Evolutionary conservation across 2,797 vertebrate genomes (phyloP).

Genomic region (Oryzias sinensis): DNA sequence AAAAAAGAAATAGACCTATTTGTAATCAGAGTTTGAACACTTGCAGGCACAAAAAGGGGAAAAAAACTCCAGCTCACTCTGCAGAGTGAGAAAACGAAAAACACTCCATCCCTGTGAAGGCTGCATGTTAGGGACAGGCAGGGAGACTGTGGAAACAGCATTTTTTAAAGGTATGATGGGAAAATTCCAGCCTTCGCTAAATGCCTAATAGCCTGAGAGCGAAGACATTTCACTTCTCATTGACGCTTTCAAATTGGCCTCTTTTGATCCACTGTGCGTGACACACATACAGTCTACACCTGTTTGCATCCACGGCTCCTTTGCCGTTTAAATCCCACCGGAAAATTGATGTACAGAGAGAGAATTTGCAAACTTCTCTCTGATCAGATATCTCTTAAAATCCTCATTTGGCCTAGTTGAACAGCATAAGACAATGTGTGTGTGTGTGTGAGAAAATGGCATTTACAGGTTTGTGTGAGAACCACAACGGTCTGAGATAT

Average conservation of each 20-base stretch:
- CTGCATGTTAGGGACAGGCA: slow-evolving; percentile 46
- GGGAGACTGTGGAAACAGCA: slow-evolving; percentile 45
- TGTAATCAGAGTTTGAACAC: slow-evolving; percentile 75
- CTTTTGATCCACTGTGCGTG: slow-evolving; percentile 60
- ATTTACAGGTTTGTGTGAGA: slow-evolving; percentile 5
- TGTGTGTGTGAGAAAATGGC: slow-evolving; percentile 41
- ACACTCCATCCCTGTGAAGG: slow-evolving; percentile 60
- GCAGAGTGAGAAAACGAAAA: slow-evolving; percentile 53
- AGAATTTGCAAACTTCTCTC: slow-evolving; percentile 8
- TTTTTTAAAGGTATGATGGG: slow-evolving; percentile 54
- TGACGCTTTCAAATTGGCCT: slow-evolving; percentile 60
- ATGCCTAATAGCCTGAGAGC: slow-evolving; percentile 56
- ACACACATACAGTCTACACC: slow-evolving; percentile 63
- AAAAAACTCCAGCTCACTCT: slow-evolving; percentile 44
- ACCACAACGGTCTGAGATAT: slow-evolving; percentile 24
- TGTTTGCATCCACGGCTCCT: slow-evolving; percentile 45
- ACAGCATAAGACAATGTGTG: slow-evolving; percentile 30
- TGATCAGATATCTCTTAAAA: slow-evolving; percentile 25
- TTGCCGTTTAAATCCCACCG: slow-evolving; percentile 36
- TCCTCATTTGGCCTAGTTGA: slow-evolving; percentile 35
- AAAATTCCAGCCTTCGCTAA: slow-evolving; percentile 61
- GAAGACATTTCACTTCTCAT: slow-evolving; percentile 63
- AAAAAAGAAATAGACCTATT: slow-evolving; percentile 75
- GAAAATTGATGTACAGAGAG: slow-evolving; percentile 34
- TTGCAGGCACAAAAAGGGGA: slow-evolving; percentile 60